A percentile compares a stretch with the other conserved stretches of the same genome.
Conservation (phyloP, 2,888 invertebrate genomes). For the Agriopis leucophaearia region DNA sequence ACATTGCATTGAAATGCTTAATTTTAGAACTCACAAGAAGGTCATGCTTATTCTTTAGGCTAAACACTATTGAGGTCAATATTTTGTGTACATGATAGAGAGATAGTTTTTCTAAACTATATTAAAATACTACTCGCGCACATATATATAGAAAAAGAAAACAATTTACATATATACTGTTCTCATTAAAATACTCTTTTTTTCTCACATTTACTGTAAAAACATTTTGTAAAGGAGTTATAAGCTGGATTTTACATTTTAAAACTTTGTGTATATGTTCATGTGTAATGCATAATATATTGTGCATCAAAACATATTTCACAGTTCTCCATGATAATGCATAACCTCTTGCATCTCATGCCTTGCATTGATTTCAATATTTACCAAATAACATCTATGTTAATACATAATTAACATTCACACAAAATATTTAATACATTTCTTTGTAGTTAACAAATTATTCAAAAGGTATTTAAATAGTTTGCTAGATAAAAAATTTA, state of each 20-base stretch:
- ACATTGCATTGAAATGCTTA: slow-evolving; percentile 10
- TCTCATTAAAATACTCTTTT: background rate
- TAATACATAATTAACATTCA: background rate
- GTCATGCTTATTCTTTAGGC: slow-evolving; percentile 29
- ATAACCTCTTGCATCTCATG: slow-evolving; percentile 56
- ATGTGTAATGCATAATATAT: slow-evolving; percentile 9
- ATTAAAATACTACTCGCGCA: background rate
- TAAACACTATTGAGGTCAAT: slow-evolving; percentile 36
- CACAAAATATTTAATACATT: background rate
- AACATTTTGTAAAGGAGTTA: background rate
- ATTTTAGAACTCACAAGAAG: slow-evolving; percentile 11
- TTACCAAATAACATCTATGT: background rate
- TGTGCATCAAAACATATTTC: slow-evolving; percentile 38
- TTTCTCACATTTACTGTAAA: background rate
- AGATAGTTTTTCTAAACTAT: background rate
- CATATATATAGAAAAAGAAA: background rate
- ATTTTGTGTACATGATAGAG: slow-evolving; percentile 32
- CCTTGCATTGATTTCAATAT: slow-evolving; percentile 22
- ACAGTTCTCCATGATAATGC: slow-evolving; percentile 48
- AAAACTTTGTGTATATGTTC: background rate
- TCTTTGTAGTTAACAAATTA: background rate
- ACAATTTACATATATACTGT: too few relatives aligned
- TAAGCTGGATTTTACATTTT: background rate
- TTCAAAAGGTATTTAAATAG: background rate
- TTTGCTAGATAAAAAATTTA: background rate